Base-by-base conservation (phyloP, 1,140 invertebrate species). In the Periplaneta americana region DNA sequence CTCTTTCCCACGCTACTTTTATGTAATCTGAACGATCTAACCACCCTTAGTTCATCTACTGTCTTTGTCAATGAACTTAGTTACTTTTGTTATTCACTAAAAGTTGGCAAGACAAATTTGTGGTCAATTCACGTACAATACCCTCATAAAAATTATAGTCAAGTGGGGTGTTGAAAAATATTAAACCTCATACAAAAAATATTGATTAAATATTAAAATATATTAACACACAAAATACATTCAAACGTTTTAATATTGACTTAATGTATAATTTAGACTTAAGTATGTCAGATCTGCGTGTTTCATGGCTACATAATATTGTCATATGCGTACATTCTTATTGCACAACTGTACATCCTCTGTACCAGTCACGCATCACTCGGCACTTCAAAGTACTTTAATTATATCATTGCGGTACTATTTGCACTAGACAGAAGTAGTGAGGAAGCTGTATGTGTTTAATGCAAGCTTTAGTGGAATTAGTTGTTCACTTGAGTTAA, bases 301-400 rank as follows among this genome's bases (percentile, higher is more conserved):
- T 57, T n/a, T 4, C 28, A n/a, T 57, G 22, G 10, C 4, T 57
- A 57, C 39, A 48, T 18, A n/a, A 57, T 57, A 10, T n/a, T n/a
- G 11, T 57, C 22, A n/a, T n/a, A 4, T 57, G 48, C 48, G 17
- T n/a, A 57, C 22, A 57, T 57, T n/a, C 48, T 57, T n/a, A n/a
- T 57, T 18, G 48, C 1, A n/a, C 22, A n/a, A 2, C 17, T 78
- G 76, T 36, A 78, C 76, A 78, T 78, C 76, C 76, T 78, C 36
- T 28, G 28, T 15, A 35, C 79, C 28, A 80, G 66, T 80, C 79
- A 74, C 79, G 79, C 79, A 80, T 80, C 57, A 80, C 48, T 75
- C 66, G 13, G 15, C 18, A 32, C 34, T 80, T 48, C 4, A 17
- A 2, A n/a, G 48, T 2, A n/a, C 11, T n/a, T n/a, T 57, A 57